A percentile compares a stretch with the other conserved stretches of the same genome.
Conservation (phyloP, 2,888 invertebrate species). For the Lepidochitona cinerea region DNA sequence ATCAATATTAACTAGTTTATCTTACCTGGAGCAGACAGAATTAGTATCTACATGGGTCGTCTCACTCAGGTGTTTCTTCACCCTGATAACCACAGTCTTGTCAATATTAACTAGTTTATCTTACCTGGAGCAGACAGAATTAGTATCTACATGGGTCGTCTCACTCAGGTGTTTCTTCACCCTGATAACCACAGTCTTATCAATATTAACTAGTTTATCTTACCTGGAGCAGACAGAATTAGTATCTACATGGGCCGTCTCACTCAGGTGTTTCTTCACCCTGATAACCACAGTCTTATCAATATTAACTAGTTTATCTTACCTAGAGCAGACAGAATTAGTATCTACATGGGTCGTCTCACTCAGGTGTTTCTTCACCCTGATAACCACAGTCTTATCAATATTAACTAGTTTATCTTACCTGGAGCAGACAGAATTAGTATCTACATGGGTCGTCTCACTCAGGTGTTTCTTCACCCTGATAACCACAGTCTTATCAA, state of each 20-base stretch:
- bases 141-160: conserved; percentile 17
- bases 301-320: background rate
- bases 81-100: conserved; percentile 51
- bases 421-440: conserved; percentile 20
- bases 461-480: conserved; percentile 59
- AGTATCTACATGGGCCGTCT: conserved; percentile 22
- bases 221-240: conserved; percentile 23
- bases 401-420: background rate
- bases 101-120: conserved; percentile 23
- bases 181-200: conserved; percentile 53
- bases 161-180: conserved; percentile 57
- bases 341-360: conserved; percentile 24
- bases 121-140: conserved; percentile 23
- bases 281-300: conserved; percentile 55
- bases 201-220: conserved; percentile 13
- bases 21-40: conserved; percentile 25
- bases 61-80: conserved; percentile 56
- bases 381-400: conserved; percentile 53
- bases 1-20: conserved; percentile 23
- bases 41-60: conserved; percentile 16
- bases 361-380: conserved; percentile 57
- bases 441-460: conserved; percentile 24
- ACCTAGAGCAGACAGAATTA: conserved; percentile 23
- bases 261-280: conserved; percentile 56
- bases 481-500: conserved; percentile 51